Conservation (phyloP, 2,113 vertebrate genomes). For the Syngnathus typhle region DNA sequence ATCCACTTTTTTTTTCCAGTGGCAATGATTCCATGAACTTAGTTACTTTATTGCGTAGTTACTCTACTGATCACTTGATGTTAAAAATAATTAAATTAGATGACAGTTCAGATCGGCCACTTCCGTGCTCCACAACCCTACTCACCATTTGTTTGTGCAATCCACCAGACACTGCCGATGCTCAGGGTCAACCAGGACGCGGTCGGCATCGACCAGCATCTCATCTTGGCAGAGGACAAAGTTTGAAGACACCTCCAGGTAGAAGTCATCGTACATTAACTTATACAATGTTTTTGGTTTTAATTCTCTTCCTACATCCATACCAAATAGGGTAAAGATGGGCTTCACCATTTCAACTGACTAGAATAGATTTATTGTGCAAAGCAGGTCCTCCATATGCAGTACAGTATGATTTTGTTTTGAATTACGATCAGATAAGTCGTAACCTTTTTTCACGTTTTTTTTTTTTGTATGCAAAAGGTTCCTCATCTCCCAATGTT, state of each 20-base stretch:
- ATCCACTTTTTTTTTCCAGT: neutral
- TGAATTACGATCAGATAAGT: neutral
- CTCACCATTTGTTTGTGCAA: slow-evolving; percentile 43
- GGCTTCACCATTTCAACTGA: no score
- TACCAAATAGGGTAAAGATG: no score
- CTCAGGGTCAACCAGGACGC: slow-evolving; percentile 40
- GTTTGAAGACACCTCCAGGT: slow-evolving; percentile 11
- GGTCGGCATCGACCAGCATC: slow-evolving; percentile 11
- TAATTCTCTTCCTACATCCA: no score
- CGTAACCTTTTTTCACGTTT: neutral
- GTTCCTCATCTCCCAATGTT: neutral
- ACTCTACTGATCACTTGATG: no score
- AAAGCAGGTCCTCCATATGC: neutral
- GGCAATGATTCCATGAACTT: neutral
- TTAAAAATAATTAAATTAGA: slow-evolving; percentile 1
- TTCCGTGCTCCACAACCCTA: slow-evolving; percentile 25
- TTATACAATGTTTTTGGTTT: no score
- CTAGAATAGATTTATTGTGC: neutral
- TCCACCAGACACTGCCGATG: slow-evolving; percentile 52
- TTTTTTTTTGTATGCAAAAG: neutral
- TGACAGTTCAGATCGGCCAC: slow-evolving; percentile 31
- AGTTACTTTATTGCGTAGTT: no score
- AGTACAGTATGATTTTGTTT: neutral
- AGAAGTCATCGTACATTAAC: neutral
- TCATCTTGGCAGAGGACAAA: slow-evolving; percentile 8